phyloP scores from a whole-genome alignment of 2,888 invertebrate species.

The Empis livida region DNA sequence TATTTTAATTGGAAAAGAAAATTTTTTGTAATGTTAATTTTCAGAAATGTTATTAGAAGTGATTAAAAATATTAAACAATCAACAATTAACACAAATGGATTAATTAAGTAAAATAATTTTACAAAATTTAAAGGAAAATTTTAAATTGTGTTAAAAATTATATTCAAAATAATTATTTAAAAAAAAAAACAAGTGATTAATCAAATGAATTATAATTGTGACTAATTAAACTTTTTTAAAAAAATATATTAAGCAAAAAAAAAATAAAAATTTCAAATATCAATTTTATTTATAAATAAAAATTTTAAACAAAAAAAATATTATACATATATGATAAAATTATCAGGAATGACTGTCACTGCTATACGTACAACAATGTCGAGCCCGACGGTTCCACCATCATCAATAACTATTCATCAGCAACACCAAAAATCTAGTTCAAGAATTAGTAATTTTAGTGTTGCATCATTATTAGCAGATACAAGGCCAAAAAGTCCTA shows the following conservation, averaged over 20 bases:
- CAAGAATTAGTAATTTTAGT: conserved; percentile 64
- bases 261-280: conserved; percentile 1
- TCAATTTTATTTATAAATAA: background rate
- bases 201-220: background rate
- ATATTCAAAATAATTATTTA: conserved; percentile 7
- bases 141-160: too few relatives aligned
- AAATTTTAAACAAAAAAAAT: conserved; percentile 6
- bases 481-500: conserved; percentile 48
- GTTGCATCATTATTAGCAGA: conserved; percentile 79
- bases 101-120: conserved; percentile 9
- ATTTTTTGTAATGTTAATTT: background rate
- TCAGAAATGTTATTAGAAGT: background rate
- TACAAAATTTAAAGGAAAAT: background rate
- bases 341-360: conserved; percentile 44
- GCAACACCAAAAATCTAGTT: conserved; percentile 41
- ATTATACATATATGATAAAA: conserved; percentile 31
- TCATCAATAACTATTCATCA: conserved; percentile 23
- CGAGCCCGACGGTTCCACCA: conserved; percentile 45
- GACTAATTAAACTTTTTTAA: conserved; percentile 1
- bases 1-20: background rate
- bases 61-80: conserved; percentile 5
- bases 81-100: conserved; percentile 9
- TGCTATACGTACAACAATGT: conserved; percentile 48
- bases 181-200: conserved; percentile 1
- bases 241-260: too few relatives aligned